Evolutionary conservation across 2,113 vertebrate genomes (phyloP).

Genomic region (Peromyscus californicus): DNA sequence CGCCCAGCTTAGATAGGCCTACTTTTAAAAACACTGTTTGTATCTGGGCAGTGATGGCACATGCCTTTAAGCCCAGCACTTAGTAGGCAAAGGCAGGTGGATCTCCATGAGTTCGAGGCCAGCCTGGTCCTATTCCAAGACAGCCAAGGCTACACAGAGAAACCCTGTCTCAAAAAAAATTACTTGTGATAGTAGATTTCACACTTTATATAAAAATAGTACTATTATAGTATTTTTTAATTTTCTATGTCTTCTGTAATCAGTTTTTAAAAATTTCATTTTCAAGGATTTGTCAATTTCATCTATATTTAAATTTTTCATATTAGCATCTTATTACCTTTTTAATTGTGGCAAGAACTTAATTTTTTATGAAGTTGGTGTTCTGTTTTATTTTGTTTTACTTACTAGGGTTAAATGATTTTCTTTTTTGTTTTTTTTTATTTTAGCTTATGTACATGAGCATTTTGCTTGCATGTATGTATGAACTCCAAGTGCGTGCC

Average conservation of each 20-base stretch:
- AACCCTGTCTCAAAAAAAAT: not conserved
- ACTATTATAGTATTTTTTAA: not conserved
- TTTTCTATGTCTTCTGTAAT: conserved; percentile 43
- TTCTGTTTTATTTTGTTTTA: not conserved
- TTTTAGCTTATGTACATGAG: not conserved
- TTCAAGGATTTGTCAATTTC: conserved; percentile 25
- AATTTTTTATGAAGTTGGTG: not conserved
- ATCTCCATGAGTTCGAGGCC: not conserved
- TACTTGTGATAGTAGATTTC: not conserved
- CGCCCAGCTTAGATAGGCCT: not conserved
- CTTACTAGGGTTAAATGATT: not conserved
- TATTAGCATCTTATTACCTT: conserved; percentile 10
- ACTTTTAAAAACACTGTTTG: not conserved
- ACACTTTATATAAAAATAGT: not conserved
- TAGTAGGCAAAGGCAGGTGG: not conserved
- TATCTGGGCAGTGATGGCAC: not conserved
- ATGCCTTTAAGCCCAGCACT: not conserved
- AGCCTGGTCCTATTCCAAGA: not conserved
- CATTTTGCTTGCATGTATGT: not conserved
- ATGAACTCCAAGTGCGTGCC: not conserved
- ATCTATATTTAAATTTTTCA: not conserved
- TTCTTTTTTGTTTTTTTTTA: not conserved
- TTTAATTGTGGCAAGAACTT: conserved; percentile 22
- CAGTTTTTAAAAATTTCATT: not conserved
- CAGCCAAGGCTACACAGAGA: not conserved